Evolutionary conservation across 2,113 vertebrate species (phyloP), one percentile per base, ranked within the genome.

Genomic region (Scopus umbretta): DNA sequence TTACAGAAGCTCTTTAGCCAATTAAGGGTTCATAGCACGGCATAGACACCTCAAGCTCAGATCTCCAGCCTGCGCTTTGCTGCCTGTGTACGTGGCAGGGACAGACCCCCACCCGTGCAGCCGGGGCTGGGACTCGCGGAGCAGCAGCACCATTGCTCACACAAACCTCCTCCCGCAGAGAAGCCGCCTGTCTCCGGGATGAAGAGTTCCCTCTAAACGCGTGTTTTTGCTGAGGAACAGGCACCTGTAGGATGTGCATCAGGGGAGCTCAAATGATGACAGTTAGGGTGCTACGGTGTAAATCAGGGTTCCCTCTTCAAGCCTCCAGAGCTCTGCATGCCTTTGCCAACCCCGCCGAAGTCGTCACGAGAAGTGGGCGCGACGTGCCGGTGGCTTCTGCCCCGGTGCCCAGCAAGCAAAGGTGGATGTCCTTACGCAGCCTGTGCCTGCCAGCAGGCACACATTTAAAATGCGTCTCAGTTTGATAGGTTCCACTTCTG

Each of bases 281-380:
- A 22, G 5, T 22, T 10, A 14, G 47, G 17, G 9, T 20, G 32
- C 3, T 55, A 14, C 11, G 53, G 29, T 30, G 29, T 55, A n/a
- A 67, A 29, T 25, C 47, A 22, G 25, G 1, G 7, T 22, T 47
- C 17, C 30, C 63, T 34, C 20, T 29, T 17, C 47, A 23, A 20
- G 59, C 26, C 15, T 8, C 0, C 71, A 2, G 5, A n/a, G 61
- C 32, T 73, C 66, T 38, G 66, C 49, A 4, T 4, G 3, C 3
- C 49, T 59, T 65, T 40, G 17, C 32, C 34, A 30, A 23, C 4
- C 29, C 71, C 3, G 3, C 53, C 34, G n/a, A 8, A 40, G 14
- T 2, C 19, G 19, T 6, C 20, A 2, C 2, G 30, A 19, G 17
- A 11, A 3, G 6, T 2, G 5, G 55, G 55, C 9, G 11, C 21